Percentiles rank a stretch among this genome's conserved stretches.
Evolutionary conservation across 2,113 vertebrate genomes (phyloP).

Genomic region (Gambusia holbrooki): DNA sequence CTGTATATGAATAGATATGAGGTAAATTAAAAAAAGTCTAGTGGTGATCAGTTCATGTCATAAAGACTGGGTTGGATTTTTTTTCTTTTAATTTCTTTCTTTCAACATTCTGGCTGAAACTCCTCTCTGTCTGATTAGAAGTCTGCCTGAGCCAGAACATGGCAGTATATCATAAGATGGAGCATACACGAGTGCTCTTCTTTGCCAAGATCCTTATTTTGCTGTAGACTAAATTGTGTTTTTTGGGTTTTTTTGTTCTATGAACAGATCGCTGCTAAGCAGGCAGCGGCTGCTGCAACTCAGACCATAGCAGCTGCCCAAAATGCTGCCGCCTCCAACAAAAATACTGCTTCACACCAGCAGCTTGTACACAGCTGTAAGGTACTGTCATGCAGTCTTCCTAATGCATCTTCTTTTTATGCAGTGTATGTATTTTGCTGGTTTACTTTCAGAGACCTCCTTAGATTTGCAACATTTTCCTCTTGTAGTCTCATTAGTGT

Average conservation of each 20-base stretch:
- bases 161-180: conserved; percentile 11
- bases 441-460: background rate
- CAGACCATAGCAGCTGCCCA: conserved; percentile 98
- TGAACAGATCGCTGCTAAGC: conserved; percentile 92
- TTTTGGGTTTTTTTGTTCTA: background rate
- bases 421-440: background rate
- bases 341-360: conserved; percentile 94
- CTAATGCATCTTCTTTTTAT: no score
- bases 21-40: conserved; percentile 1
- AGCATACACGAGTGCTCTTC: conserved; percentile 19
- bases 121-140: conserved; percentile 36
- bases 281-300: conserved; percentile 95
- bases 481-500: conserved; percentile 4
- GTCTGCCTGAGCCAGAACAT: conserved; percentile 14
- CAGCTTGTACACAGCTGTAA: conserved; percentile 98
- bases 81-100: conserved; percentile 16
- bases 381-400: conserved; percentile 76
- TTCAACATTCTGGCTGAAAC: conserved; percentile 23
- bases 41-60: conserved; percentile 21
- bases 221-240: conserved; percentile 35
- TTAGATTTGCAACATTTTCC: background rate
- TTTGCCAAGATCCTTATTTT: conserved; percentile 13
- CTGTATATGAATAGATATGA: no score
- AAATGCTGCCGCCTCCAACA: conserved; percentile 95
- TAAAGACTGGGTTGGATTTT: background rate